Base-by-base conservation (phyloP, 1,140 invertebrate species). In the Myzus persicae region DNA sequence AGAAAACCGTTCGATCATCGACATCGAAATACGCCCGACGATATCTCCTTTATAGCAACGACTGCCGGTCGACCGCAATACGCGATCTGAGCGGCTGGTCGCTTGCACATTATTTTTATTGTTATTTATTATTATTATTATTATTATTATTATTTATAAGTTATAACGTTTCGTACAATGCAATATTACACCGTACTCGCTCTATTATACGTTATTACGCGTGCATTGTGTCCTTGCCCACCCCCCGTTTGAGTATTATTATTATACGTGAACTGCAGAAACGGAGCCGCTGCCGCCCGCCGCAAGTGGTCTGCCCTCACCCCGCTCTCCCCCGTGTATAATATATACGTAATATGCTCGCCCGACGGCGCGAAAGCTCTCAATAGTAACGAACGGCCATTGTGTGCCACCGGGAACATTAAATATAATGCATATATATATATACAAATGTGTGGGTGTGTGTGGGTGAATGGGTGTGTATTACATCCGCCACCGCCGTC, bases 141-240 rank as follows among this genome's bases (percentile, higher is more conserved):
- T n/a, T n/a, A n/a, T n/a, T n/a, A 54, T 67, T 76, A 20, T n/a
- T 76, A 76, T 76, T 76, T 76, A 76, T 76, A 76, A 67, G 59
- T 67, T 11, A 67, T 67, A 67, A 31, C 59, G 31, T 18, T 76
- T n/a, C 59, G 31, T 76, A 76, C 59, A 76, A 36, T n/a, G 14
- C 59, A 18, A 76, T 51, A 48, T 51, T 76, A n/a, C 6, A 76
- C 31, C 3, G 24, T 54, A 31, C 48, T 6, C 42, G 42, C 54
- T 26, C 54, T 59, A 59, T 59, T 59, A 31, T 59, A n/a, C 59
- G 59, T n/a, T 76, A 76, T 76, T n/a, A 36, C 31, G 59, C 31
- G 59, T 6, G 31, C 59, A 76, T 76, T 76, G 59, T 76, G n/a
- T 76, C 31, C 59, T n/a, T n/a, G 31, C 4, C 59, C 9, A 26